Evolutionary conservation across 2,113 vertebrate genomes (phyloP).

Genomic region (Henicopernis longicauda): DNA sequence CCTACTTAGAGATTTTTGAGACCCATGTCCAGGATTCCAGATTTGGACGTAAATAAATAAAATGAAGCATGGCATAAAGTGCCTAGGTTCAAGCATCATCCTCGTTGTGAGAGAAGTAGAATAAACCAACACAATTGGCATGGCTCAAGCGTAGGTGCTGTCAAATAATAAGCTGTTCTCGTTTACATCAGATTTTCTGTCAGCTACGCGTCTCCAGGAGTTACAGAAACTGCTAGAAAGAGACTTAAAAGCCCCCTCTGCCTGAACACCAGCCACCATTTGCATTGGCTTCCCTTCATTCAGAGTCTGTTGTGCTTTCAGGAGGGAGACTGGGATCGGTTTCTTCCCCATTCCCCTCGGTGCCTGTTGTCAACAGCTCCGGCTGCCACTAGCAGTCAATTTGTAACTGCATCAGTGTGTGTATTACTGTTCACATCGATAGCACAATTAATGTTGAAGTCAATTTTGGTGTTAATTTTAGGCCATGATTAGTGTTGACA

Average conservation of each 20-base stretch:
- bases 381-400: constrained; percentile 54
- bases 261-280: rapidly evolving
- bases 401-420: constrained; percentile 48
- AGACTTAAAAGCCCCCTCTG: not conserved
- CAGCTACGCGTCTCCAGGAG: not conserved
- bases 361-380: constrained; percentile 42
- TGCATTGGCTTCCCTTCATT: rapidly evolving
- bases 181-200: not conserved
- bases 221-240: not conserved
- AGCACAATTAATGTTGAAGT: constrained; percentile 76
- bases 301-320: rapidly evolving
- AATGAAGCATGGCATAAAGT: not conserved
- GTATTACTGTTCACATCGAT: constrained; percentile 64
- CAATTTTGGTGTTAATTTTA: constrained; percentile 80
- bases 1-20: not conserved
- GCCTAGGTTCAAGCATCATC: not conserved
- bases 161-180: not conserved
- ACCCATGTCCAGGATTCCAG: not conserved
- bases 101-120: not conserved
- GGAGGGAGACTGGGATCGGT: not conserved
- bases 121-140: not conserved
- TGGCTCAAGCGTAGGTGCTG: not conserved
- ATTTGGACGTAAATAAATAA: not conserved
- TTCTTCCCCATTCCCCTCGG: not conserved
- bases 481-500: constrained; percentile 78